Evolutionary conservation across 2,888 invertebrate species (phyloP).

Genomic region (Thereva nobilitata): DNA sequence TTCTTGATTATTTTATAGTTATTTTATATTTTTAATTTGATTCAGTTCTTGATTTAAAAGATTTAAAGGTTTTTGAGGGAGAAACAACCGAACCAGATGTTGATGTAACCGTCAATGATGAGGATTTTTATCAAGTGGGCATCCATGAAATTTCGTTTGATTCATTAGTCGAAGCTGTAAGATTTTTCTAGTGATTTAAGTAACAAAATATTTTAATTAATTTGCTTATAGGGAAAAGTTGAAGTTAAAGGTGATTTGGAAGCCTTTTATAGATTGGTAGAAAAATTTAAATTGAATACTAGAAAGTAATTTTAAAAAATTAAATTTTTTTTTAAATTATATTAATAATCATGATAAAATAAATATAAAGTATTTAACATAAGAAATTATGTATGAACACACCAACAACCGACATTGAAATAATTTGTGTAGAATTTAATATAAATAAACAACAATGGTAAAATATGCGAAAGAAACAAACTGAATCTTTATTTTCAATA

Average conservation of each 20-base stretch:
- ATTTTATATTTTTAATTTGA: background rate
- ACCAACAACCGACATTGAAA: no score
- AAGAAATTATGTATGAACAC: no score
- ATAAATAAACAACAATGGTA: no score
- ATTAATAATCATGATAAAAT: no score
- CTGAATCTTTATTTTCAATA: no score
- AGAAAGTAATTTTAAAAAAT: background rate
- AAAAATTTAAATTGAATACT: constrained; percentile 50
- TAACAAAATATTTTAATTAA: background rate
- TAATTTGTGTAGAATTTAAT: no score
- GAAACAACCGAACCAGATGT: constrained; percentile 48
- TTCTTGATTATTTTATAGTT: background rate
- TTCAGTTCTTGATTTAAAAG: constrained; percentile 56
- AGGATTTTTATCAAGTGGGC: constrained; percentile 54
- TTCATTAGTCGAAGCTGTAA: constrained; percentile 49
- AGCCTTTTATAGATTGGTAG: constrained; percentile 52
- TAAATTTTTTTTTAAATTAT: no score
- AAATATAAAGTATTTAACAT: no score
- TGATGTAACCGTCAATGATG: constrained; percentile 52
- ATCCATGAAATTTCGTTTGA: constrained; percentile 52
- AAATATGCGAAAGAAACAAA: no score
- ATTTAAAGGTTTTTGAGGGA: constrained; percentile 54
- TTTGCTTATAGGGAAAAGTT: constrained; percentile 48
- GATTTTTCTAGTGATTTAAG: constrained; percentile 2
- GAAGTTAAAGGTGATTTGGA: constrained; percentile 50